phyloP scores from a whole-genome alignment of 2,113 vertebrate species.

The Xerus inauris region DNA sequence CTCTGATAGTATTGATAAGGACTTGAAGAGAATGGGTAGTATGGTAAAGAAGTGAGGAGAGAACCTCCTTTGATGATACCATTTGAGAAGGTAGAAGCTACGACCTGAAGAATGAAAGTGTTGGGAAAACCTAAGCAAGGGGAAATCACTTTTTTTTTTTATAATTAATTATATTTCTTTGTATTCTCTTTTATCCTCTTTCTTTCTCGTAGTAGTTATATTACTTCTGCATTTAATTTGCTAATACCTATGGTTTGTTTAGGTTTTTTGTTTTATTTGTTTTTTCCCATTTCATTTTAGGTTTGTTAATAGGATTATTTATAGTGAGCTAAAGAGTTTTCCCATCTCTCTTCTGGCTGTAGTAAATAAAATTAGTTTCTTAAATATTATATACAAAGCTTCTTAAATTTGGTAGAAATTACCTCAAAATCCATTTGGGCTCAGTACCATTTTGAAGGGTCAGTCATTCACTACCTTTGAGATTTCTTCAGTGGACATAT shows the following conservation, averaged over 20 bases:
- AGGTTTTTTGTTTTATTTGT: background rate
- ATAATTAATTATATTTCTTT: background rate
- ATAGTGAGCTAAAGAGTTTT: background rate
- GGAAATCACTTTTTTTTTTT: background rate
- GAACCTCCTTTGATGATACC: background rate
- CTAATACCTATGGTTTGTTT: background rate
- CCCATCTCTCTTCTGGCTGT: background rate
- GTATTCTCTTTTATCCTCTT: background rate
- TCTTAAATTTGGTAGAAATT: background rate
- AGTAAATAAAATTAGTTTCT: background rate
- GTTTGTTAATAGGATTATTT: constrained; percentile 7
- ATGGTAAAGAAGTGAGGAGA: background rate
- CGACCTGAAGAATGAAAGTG: background rate
- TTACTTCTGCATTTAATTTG: constrained; percentile 45
- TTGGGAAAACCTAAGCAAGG: background rate
- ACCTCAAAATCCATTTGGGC: background rate
- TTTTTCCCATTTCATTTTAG: background rate
- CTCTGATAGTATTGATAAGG: background rate
- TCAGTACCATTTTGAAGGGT: background rate
- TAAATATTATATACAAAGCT: background rate
- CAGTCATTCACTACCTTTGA: background rate
- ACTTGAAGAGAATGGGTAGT: background rate
- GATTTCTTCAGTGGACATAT: background rate
- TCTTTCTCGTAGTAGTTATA: background rate
- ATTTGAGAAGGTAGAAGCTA: constrained; percentile 16